These are phyloP conservation scores for Dermatophagoides farinae DNA, from an alignment of 1,140 invertebrate genomes.

Conservation along the genomic window DNA sequence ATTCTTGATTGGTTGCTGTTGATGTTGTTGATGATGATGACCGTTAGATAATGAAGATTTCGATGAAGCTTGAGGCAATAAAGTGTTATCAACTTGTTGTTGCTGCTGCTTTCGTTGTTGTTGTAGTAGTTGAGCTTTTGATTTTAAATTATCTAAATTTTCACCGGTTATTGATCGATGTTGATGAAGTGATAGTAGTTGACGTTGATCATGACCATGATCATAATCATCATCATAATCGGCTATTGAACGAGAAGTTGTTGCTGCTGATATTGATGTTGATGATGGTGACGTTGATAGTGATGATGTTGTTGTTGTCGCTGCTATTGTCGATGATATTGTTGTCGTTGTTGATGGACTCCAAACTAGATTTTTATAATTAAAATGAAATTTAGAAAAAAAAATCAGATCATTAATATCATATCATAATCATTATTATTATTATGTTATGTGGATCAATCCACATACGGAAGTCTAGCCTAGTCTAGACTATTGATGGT, in stretches of 20 bases:
- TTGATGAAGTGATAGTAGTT: too few species aligned
- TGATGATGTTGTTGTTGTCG: neutral
- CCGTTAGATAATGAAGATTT: neutral
- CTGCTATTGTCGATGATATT: neutral
- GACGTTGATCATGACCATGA: too few species aligned
- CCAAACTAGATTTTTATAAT: neutral
- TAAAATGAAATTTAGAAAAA: neutral
- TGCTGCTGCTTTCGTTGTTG: too few species aligned
- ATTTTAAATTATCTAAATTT: too few species aligned
- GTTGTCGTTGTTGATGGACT: neutral
- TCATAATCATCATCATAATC: too few species aligned
- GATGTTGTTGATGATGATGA: neutral
- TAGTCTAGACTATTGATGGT: too few species aligned
- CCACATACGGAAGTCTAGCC: too few species aligned
- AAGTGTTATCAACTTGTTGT: neutral
- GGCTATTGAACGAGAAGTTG: neutral
- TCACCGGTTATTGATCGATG: too few species aligned
- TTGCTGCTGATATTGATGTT: neutral
- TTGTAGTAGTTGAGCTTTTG: too few species aligned
- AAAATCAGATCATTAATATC: neutral
- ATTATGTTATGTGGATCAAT: too few species aligned
- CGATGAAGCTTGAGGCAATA: neutral
- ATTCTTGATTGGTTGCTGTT: neutral
- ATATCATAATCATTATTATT: too few species aligned
- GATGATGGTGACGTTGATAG: neutral